Conservation (phyloP, 2,888 invertebrate genomes). For the Pristionchus fissidentatus region DNA sequence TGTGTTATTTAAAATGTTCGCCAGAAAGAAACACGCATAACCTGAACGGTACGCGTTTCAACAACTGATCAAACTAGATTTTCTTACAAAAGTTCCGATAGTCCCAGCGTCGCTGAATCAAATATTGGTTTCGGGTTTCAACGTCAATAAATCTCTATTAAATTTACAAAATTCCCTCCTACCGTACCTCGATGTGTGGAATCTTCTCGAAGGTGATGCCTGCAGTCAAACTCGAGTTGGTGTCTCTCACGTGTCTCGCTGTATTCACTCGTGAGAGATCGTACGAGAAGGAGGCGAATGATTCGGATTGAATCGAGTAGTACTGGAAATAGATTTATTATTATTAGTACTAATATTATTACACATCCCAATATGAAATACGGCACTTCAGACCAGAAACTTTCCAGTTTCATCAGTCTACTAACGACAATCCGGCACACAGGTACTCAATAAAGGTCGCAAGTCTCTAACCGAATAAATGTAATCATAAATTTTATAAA, state of each 20-base stretch:
- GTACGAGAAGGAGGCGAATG: constrained; percentile 74
- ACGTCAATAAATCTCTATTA: background rate
- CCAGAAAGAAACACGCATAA: no score
- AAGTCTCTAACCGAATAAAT: no score
- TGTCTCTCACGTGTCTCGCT: constrained; percentile 1
- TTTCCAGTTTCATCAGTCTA: no score
- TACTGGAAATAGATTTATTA: constrained; percentile 66
- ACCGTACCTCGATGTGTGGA: constrained; percentile 57
- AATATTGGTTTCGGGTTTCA: no score
- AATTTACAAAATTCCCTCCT: background rate
- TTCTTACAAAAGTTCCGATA: no score
- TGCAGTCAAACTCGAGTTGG: constrained; percentile 54
- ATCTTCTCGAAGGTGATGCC: constrained; percentile 59
- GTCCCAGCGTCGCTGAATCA: no score
- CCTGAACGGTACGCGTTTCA: no score
- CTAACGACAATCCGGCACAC: no score
- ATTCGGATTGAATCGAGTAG: constrained; percentile 71
- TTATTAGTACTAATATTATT: background rate
- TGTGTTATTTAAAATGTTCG: no score
- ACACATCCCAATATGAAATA: no score
- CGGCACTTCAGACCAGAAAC: no score
- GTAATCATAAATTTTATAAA: background rate
- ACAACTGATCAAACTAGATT: background rate
- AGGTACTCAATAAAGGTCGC: no score
- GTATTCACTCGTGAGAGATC: constrained; percentile 56